Evolutionary conservation across 2,888 invertebrate genomes (phyloP).

Genomic region (Gastrophysa polygoni): DNA sequence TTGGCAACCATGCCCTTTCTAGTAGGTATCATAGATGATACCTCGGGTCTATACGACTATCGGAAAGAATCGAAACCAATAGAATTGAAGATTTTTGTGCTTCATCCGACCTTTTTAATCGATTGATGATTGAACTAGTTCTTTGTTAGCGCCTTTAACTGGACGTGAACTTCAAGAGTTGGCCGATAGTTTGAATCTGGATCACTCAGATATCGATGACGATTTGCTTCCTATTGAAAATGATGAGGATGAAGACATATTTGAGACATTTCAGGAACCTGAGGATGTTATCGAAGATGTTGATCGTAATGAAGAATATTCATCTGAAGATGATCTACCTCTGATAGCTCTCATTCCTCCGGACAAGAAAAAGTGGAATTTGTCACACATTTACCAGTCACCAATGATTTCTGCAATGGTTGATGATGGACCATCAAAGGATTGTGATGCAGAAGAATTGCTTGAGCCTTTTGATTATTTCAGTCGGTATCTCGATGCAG

Average conservation of each 20-base stretch:
- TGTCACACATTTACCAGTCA: neutral
- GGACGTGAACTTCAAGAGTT: slow-evolving; percentile 1
- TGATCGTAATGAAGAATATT: neutral
- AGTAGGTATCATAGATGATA: neutral
- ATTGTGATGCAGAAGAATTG: neutral
- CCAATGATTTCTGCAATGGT: neutral
- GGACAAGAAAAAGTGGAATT: neutral
- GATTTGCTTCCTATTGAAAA: slow-evolving; percentile 3
- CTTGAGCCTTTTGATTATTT: slow-evolving; percentile 1
- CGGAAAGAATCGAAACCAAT: neutral
- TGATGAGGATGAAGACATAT: neutral
- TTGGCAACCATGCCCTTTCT: neutral
- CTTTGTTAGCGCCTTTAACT: neutral
- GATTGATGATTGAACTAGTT: slow-evolving; percentile 1
- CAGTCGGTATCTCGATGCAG: slow-evolving; percentile 2
- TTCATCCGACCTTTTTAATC: neutral
- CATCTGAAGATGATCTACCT: neutral
- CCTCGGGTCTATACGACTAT: neutral
- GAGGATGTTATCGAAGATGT: slow-evolving; percentile 5
- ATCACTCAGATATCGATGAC: neutral
- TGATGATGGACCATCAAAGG: neutral
- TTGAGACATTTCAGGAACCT: neutral
- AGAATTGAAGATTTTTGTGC: too few relatives aligned
- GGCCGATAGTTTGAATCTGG: neutral
- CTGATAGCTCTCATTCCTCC: neutral